Evolutionary conservation across 2,888 invertebrate genomes (phyloP).

Genomic region (Brachyptera risi): DNA sequence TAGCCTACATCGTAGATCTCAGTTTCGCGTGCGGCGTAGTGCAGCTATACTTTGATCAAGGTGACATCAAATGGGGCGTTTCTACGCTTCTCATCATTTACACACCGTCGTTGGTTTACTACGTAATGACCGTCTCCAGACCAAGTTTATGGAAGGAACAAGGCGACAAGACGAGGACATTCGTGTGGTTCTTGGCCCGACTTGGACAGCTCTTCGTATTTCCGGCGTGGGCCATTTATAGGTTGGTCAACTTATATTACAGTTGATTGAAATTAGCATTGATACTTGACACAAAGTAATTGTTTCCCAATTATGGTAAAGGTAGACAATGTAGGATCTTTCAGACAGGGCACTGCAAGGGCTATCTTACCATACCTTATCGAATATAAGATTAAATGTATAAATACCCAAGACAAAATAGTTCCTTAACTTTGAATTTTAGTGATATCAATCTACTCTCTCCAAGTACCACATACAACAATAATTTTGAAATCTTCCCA

Average conservation of each 20-base stretch:
- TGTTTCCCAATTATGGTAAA: no score
- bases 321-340: no score
- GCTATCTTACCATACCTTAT: no score
- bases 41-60: slow-evolving; percentile 49
- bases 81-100: slow-evolving; percentile 49
- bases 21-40: slow-evolving; percentile 64
- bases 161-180: not conserved
- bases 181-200: slow-evolving; percentile 19
- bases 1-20: slow-evolving; percentile 62
- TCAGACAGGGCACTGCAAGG: no score
- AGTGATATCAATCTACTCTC: no score
- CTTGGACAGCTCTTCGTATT: slow-evolving; percentile 51
- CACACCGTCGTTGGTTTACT: slow-evolving; percentile 53
- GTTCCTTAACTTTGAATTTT: no score
- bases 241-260: slow-evolving; percentile 44
- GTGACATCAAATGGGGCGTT: slow-evolving; percentile 39
- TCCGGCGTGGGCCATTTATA: slow-evolving; percentile 60
- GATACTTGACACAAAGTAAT: no score
- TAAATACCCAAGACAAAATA: no score
- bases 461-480: no score
- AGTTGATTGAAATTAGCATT: not conserved
- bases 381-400: no score
- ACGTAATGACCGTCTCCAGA: slow-evolving; percentile 43
- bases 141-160: slow-evolving; percentile 42
- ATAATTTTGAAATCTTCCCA: no score